phyloP scores from a whole-genome alignment of 2,113 vertebrate species.

The Heterochromis multidens region DNA sequence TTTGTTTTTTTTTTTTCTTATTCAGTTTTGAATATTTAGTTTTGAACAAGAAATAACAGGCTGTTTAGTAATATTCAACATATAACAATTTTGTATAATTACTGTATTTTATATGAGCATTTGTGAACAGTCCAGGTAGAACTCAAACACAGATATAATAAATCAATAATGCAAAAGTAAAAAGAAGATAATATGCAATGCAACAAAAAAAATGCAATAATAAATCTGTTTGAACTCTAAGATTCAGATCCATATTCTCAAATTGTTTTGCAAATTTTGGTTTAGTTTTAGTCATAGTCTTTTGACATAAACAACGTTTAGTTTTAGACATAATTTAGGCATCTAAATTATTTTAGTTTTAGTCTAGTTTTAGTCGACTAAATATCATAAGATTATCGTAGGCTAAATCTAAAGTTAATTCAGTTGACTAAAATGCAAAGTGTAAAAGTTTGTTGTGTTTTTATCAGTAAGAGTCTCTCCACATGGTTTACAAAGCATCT shows the following conservation, averaged over 20 bases:
- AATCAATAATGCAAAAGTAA: slow-evolving; percentile 1
- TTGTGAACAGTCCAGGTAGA: background rate
- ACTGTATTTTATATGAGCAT: background rate
- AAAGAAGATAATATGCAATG: slow-evolving; percentile 32
- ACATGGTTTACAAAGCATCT: too few relatives aligned
- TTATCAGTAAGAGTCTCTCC: too few relatives aligned
- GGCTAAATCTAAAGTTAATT: too few relatives aligned
- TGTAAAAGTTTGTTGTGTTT: too few relatives aligned
- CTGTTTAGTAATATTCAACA: background rate
- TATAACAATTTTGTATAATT: background rate
- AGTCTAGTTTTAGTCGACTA: too few relatives aligned
- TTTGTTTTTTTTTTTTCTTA: too few relatives aligned
- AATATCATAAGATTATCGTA: too few relatives aligned
- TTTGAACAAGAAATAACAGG: background rate
- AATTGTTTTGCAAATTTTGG: background rate
- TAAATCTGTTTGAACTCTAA: background rate
- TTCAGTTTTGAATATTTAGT: background rate
- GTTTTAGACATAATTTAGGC: too few relatives aligned
- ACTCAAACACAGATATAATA: background rate
- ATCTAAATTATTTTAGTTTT: too few relatives aligned
- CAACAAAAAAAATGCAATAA: slow-evolving; percentile 38
- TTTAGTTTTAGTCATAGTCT: too few relatives aligned
- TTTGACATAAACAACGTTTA: too few relatives aligned
- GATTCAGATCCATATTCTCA: background rate
- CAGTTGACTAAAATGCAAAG: too few relatives aligned